Base-by-base conservation (phyloP, 2,113 vertebrate genomes). In the Anseranas semipalmata region DNA sequence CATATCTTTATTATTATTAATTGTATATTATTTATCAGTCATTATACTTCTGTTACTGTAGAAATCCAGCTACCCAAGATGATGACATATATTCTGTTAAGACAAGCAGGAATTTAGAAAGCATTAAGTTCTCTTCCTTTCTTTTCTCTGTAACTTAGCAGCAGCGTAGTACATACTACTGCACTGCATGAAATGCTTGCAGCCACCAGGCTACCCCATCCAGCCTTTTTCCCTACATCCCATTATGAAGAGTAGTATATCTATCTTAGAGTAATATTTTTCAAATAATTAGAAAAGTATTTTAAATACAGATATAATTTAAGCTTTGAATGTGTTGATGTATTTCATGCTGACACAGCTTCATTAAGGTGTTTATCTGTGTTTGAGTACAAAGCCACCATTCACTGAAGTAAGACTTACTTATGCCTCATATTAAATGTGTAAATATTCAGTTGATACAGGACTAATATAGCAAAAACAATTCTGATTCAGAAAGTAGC, bases 131-230 rank as follows among this genome's bases (percentile, higher is more conserved):
- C 22, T 7, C 52, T 55, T 48, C 21, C 16, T 52, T 39, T 71
- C 53, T 63, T 15, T 15, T 5, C 22, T 19, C 45, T 83, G 50
- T 12, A 30, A 33, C 12, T 65, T 10, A 59, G 52, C 30, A 52
- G 15, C 37, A 60, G 0, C 21, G 4, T 4, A 75, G 62, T n/a
- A 28, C 4, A 3, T 3, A 4, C 7, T 13, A 4, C 70, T 35
- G 24, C 24, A 9, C 24, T 71, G 50, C 24, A 16, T 11, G 30
- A 33, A 28, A 15, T 7, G 33, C 16, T 19, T 87, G 43, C n/a
- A 4, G 3, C 75, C 75, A 37, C 71, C 37, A 71, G 60, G 53
- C 75, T 90, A 53, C 75, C 48, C 37, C n/a, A 17, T 68, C 43
- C 75, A 76, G 58, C 35, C 48, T 79, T 65, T 67, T 33, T 32